These are phyloP conservation scores for Microchirus variegatus DNA, from an alignment of 2,797 vertebrate species.

Conservation along the genomic window DNA sequence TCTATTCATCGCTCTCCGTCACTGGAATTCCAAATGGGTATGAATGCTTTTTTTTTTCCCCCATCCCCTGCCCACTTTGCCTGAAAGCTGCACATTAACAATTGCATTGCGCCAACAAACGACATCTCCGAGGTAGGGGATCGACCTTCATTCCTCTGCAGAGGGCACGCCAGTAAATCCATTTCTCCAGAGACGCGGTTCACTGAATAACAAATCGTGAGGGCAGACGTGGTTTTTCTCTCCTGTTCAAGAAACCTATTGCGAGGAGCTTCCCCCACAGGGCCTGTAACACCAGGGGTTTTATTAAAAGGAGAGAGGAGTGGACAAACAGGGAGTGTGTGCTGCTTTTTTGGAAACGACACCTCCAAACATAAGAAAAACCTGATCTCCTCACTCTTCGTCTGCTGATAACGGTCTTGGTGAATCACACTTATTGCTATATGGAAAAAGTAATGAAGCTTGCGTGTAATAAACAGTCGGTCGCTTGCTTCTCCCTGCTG, in stretches of 20 bases:
- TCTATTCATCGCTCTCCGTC: conserved; percentile 61
- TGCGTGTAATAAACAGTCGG: conserved; percentile 17
- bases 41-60: conserved; percentile 62
- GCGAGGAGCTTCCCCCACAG: conserved; percentile 54
- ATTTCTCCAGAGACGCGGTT: conserved; percentile 79
- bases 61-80: conserved; percentile 35
- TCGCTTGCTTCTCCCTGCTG: conserved; percentile 6
- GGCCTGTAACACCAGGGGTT: conserved; percentile 51
- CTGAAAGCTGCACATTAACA: conserved; percentile 65
- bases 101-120: conserved; percentile 59
- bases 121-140: conserved; percentile 66
- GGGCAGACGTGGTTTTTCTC: conserved; percentile 62
- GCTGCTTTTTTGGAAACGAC: conserved; percentile 21
- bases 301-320: conserved; percentile 39
- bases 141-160: conserved; percentile 75
- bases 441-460: conserved; percentile 15
- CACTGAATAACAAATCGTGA: conserved; percentile 79
- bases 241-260: conserved; percentile 65
- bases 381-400: conserved; percentile 9
- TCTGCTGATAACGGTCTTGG: conserved; percentile 22
- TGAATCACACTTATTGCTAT: conserved; percentile 43
- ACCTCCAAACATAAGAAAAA: conserved; percentile 25
- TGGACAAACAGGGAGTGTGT: conserved; percentile 52
- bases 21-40: conserved; percentile 65
- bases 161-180: conserved; percentile 79